A percentile compares a stretch with the other conserved stretches of the same genome.
phyloP scores from a whole-genome alignment of 2,888 invertebrate species.

The Lasioglossum marginatum region DNA sequence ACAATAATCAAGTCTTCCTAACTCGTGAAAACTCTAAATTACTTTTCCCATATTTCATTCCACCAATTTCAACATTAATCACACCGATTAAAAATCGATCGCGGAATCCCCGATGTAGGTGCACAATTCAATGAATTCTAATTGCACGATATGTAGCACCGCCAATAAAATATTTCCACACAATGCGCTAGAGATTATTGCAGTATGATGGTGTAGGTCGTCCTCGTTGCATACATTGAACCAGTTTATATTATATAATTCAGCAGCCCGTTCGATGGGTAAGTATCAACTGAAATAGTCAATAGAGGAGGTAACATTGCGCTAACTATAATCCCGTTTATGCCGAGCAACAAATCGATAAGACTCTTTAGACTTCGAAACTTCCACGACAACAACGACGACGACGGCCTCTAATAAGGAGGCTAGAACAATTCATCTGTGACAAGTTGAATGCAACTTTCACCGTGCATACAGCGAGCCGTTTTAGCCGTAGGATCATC shows the following conservation, averaged over 20 bases:
- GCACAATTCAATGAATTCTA: neutral
- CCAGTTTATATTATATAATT: slow-evolving; percentile 50
- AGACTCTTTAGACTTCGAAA: no score
- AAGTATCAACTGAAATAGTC: slow-evolving; percentile 24
- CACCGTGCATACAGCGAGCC: slow-evolving; percentile 25
- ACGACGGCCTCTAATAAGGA: slow-evolving; percentile 5
- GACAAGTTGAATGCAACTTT: slow-evolving; percentile 52
- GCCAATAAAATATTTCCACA: neutral
- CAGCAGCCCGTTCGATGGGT: slow-evolving; percentile 11
- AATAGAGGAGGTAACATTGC: slow-evolving; percentile 31
- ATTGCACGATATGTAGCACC: neutral
- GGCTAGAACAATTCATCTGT: slow-evolving; percentile 42
- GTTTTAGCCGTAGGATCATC: neutral
- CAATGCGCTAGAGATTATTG: neutral
- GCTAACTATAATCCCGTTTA: slow-evolving; percentile 34
- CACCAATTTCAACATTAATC: neutral
- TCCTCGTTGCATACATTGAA: slow-evolving; percentile 44
- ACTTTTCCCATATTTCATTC: neutral
- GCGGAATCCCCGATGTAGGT: neutral
- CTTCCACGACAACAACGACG: neutral
- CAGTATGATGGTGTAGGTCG: neutral
- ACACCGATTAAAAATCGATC: neutral
- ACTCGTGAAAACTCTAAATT: neutral
- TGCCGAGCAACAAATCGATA: slow-evolving; percentile 29
- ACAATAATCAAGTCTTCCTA: neutral